Evolutionary conservation across 2,797 vertebrate genomes (phyloP), one percentile per base, ranked within the genome.

Genomic region (Chelidonichthys spinosus): DNA sequence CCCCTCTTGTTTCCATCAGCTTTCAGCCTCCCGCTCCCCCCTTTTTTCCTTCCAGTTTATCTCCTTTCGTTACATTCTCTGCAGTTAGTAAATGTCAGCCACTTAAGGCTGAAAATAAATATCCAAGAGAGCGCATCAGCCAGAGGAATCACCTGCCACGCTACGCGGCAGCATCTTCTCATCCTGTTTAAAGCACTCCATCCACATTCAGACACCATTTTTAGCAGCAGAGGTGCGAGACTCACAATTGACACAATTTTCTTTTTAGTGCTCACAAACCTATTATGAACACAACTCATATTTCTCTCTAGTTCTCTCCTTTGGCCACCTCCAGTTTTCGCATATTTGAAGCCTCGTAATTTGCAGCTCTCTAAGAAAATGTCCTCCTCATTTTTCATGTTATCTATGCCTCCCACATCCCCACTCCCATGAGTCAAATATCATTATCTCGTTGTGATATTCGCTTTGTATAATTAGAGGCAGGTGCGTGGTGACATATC

Each of bases 371-470:
- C 54, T 10, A 39, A 55, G 53, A 79, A 82, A 78, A 56, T 74
- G 76, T 71, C 42, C 49, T 37, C 63, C 15, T 64, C 36, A 25
- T 53, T 61, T 75, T 83, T 73, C 32, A 52, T 69, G 13, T 66
- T 59, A 67, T 59, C 63, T 53, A 39, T 68, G 50, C 85, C 86
- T 79, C 83, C 86, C 68, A 81, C 87, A 40, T 74, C 25, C 25
- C 25, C 25, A 25, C 25, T 25, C 25, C 25, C 49, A 8, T 78
- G 81, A 87, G 74, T 84, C 75, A 85, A 83, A 89, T 83, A 87
- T 85, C 69, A 88, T 90, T 89, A 90, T 89, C 87, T 56, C 85
- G 82, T 82, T 47, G 50, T 83, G 82, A 87, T 65, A 70, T 50
- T 39, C 70, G 69, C 60, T 42, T 55, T 73, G 65, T 87, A 63